These are phyloP conservation scores for Pseudoatta argentina DNA, from an alignment of 1,140 invertebrate genomes.

Conservation along the genomic window DNA sequence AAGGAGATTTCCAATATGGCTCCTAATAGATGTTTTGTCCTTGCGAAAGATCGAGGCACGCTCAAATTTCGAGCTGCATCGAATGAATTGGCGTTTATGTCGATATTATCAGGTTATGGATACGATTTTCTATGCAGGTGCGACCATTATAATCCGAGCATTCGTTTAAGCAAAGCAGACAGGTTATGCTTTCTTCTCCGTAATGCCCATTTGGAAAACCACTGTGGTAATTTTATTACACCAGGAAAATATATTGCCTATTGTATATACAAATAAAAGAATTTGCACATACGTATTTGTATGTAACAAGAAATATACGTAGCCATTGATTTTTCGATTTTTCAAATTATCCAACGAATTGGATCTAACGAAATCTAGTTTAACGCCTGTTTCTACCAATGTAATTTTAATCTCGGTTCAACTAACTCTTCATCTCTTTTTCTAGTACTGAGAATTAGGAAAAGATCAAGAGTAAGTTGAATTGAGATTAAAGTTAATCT, in stretches of 20 bases:
- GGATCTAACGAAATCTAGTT: background rate
- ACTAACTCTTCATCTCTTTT: no score
- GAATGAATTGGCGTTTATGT: slow-evolving; percentile 1
- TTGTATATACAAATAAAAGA: background rate
- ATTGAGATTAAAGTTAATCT: no score
- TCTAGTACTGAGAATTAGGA: no score
- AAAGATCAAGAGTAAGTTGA: no score
- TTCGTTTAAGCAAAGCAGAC: background rate
- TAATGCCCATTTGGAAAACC: background rate
- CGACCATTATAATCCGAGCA: background rate
- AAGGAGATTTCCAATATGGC: slow-evolving; percentile 3
- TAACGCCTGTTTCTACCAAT: no score
- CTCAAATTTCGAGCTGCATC: slow-evolving; percentile 11
- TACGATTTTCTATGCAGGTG: background rate
- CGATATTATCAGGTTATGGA: background rate
- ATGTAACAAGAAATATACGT: background rate
- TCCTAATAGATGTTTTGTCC: background rate
- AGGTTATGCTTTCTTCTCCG: slow-evolving; percentile 11
- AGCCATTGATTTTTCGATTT: background rate
- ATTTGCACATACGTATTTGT: background rate
- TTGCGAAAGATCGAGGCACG: background rate
- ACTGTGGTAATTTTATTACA: background rate
- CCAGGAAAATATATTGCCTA: background rate
- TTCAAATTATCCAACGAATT: background rate
- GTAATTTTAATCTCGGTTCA: no score